Base-by-base conservation (phyloP, 2,797 vertebrate species). In the Sciaenops ocellatus region DNA sequence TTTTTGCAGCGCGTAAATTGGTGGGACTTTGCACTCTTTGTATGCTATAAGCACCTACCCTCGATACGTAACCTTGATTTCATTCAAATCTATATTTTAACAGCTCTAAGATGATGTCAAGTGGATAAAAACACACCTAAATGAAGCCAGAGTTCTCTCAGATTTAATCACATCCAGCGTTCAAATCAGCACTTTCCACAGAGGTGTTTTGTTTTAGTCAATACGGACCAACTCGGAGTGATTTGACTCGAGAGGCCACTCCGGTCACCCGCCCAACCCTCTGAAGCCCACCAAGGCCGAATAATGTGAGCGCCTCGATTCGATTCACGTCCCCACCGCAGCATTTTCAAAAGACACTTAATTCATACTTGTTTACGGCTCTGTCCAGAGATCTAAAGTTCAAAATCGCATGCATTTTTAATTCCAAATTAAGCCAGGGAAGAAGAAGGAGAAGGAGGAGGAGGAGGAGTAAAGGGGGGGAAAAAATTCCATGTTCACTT, bases 341-440 rank as follows among this genome's bases (percentile, higher is more conserved):
- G 83, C 77, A 7, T 92, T 90, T 34, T 88, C 76, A 82, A 89
- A 92, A 89, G 89, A 91, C 90, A 87, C 88, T 91, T 92, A 63
- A 92, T 93, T 93, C 92, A 88, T 90, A 91, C 92, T 94, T 95
- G 94, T 95, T 96, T 95, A 95, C 86, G 71, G 65, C 85, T 67
- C 87, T 86, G 85, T 91, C 85, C 55, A 15, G 88, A 93, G 93
- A 93, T 92, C 88, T 90, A 79, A 91, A 92, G 88, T 94, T 94
- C 88, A 91, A 82, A 90, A 93, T 87, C 80, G 48, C 86, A 91
- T 91, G 91, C 91, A 93, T 94, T 94, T 94, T 95, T 94, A 94
- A 95, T 94, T 95, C 93, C 82, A 91, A 93, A 94, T 95, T 94
- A 94, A 95, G 86, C 92, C 90, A 69, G 60, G 44, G 48, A 44